Conservation (phyloP, 2,113 vertebrate genomes). For the Odocoileus hemionus region DNA sequence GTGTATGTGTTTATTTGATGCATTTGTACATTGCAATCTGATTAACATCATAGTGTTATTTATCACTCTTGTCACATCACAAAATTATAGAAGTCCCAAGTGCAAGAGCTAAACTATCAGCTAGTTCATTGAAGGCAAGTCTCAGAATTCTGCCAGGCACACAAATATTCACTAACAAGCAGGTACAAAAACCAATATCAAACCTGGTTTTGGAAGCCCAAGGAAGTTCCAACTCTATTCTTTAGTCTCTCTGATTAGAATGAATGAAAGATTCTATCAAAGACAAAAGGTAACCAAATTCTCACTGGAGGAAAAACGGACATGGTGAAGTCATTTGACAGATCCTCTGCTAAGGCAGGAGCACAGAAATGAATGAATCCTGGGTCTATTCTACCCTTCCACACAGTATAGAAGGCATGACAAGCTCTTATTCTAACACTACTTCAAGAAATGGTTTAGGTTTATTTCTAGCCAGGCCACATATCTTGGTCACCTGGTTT, state of each 20-base stretch:
- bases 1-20: no score
- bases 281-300: not conserved
- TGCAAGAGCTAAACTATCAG: not conserved
- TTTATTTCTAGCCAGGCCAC: not conserved
- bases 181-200: not conserved
- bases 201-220: not conserved
- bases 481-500: not conserved
- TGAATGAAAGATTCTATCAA: not conserved
- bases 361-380: not conserved
- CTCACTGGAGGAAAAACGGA: not conserved
- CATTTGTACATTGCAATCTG: not conserved
- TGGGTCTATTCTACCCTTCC: not conserved
- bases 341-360: rapidly evolving
- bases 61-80: rapidly evolving
- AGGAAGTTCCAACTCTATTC: not conserved
- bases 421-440: not conserved
- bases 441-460: not conserved
- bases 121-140: not conserved
- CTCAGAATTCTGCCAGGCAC: not conserved
- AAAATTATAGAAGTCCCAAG: rapidly evolving
- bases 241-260: not conserved
- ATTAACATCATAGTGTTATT: not conserved
- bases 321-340: not conserved
- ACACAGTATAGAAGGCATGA: no score
- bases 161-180: not conserved